A percentile compares a stretch with the other conserved stretches of the same genome.
Conservation (phyloP, 2,888 invertebrate species). For the Aleiodes alternator region DNA sequence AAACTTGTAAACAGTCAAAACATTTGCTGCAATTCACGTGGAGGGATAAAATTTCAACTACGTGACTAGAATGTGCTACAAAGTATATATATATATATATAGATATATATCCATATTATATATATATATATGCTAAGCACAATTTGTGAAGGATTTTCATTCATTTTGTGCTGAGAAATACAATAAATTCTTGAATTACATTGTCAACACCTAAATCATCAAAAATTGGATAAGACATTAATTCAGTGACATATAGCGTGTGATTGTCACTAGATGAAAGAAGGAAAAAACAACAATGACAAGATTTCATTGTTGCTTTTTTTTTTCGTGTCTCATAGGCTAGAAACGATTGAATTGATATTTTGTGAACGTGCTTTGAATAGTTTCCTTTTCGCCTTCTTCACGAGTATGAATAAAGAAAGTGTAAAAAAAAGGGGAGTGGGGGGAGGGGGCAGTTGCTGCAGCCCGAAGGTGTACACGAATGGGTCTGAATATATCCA, state of each 20-base stretch:
- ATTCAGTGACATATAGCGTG: not conserved
- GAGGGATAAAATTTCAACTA: too few relatives aligned
- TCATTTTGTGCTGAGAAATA: too few relatives aligned
- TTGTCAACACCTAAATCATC: conserved; percentile 12
- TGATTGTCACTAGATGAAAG: conserved; percentile 19
- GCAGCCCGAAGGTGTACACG: conserved; percentile 35
- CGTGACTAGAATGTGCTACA: too few relatives aligned
- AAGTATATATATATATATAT: too few relatives aligned
- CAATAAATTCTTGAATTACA: conserved; percentile 3
- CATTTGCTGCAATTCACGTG: too few relatives aligned
- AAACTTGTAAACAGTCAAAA: too few relatives aligned
- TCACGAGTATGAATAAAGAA: conserved; percentile 25
- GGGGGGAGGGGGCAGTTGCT: conserved; percentile 14
- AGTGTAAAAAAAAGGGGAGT: conserved; percentile 9
- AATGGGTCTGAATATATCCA: conserved; percentile 38
- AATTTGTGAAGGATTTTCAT: too few relatives aligned
- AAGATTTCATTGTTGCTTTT: conserved; percentile 9
- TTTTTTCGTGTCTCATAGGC: not conserved
- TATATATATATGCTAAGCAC: too few relatives aligned
- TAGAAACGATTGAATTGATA: conserved; percentile 23
- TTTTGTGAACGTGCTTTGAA: conserved; percentile 25
- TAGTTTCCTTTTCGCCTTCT: conserved; percentile 22
- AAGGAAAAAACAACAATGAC: conserved; percentile 23
- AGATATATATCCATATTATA: too few relatives aligned
- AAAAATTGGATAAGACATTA: conserved; percentile 22